Conservation (phyloP, 2,797 vertebrate species). For the Sarcoramphus papa region DNA sequence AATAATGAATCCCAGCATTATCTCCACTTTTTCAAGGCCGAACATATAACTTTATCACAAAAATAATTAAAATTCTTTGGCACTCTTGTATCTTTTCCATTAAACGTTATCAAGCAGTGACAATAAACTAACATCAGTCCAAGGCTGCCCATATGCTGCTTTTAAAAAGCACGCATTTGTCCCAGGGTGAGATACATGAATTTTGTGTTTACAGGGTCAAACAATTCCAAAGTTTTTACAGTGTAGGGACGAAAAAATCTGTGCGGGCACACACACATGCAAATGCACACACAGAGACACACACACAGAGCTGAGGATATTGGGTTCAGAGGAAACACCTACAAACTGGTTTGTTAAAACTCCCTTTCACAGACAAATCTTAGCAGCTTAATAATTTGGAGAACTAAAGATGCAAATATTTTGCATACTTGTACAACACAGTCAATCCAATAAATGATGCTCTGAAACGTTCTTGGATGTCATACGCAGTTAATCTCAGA, state of each 20-base stretch:
- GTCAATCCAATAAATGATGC: constrained; percentile 69
- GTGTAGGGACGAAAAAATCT: constrained; percentile 69
- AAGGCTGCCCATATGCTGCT: constrained; percentile 86
- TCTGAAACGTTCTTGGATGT: constrained; percentile 49
- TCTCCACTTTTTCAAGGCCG: constrained; percentile 98
- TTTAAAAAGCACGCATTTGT: constrained; percentile 83
- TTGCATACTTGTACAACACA: constrained; percentile 68
- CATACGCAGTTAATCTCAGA: constrained; percentile 55
- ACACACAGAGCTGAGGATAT: constrained; percentile 11
- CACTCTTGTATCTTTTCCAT: constrained; percentile 98
- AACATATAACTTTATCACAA: constrained; percentile 99
- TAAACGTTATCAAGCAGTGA: constrained; percentile 97
- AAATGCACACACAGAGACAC: neutral
- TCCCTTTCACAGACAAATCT: constrained; percentile 63
- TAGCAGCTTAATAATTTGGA: constrained; percentile 68
- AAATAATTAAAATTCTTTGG: constrained; percentile 99
- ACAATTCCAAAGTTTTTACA: constrained; percentile 70
- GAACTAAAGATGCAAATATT: constrained; percentile 70
- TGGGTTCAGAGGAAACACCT: constrained; percentile 55
- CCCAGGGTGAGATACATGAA: constrained; percentile 78
- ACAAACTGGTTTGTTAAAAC: constrained; percentile 69
- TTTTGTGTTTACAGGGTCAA: constrained; percentile 80
- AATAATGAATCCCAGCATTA: constrained; percentile 99
- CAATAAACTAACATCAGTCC: constrained; percentile 92
- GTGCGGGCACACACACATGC: constrained; percentile 7